Evolutionary conservation across 2,797 vertebrate species (phyloP), one percentile per base, ranked within the genome.

Genomic region (Loriculus beryllinus): DNA sequence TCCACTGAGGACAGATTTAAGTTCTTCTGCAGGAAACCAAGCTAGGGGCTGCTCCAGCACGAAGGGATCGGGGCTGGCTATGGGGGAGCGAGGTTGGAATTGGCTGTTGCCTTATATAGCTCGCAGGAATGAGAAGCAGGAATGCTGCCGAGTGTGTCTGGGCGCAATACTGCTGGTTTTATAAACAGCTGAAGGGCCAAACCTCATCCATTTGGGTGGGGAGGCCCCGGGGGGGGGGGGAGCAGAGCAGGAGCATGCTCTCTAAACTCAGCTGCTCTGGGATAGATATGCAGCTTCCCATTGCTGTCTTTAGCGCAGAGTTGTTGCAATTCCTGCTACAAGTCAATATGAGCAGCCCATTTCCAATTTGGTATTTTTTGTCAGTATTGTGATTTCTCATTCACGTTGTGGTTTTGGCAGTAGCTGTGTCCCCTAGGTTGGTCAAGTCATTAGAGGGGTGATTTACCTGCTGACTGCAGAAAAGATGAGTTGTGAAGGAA

Each of bases 101-200:
- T 97, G 96, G 97, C 95, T 51, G 79, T 97, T 97, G 96, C 97
- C 97, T 96, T 97, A 97, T 98, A 97, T 97, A 97, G 97, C 90
- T 83, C 22, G 13, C 42, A 77, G 90, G 90, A 95, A 94, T 51
- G 70, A 74, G 51, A 74, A 95, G 92, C 23, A 95, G 90, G 96
- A 96, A 91, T 57, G 90, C 56, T 74, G 88, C 83, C 16, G 71
- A 82, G 79, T 90, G 81, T 84, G 77, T 60, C 95, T 88, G 74
- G 60, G 77, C 21, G 64, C 80, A 71, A 29, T 37, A 22, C 81
- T 52, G 45, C 57, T 81, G 90, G 10, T 94, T 89, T 97, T 96
- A 91, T 91, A 96, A 97, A 97, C 94, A 97, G 96, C 96, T 75
- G 82, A 93, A 94, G 81, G 76, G 93, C 83, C 74, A 25, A 91